Percentiles rank a stretch among this genome's conserved stretches.
phyloP scores from a whole-genome alignment of 2,113 vertebrate species.

The Neotoma lepida region DNA sequence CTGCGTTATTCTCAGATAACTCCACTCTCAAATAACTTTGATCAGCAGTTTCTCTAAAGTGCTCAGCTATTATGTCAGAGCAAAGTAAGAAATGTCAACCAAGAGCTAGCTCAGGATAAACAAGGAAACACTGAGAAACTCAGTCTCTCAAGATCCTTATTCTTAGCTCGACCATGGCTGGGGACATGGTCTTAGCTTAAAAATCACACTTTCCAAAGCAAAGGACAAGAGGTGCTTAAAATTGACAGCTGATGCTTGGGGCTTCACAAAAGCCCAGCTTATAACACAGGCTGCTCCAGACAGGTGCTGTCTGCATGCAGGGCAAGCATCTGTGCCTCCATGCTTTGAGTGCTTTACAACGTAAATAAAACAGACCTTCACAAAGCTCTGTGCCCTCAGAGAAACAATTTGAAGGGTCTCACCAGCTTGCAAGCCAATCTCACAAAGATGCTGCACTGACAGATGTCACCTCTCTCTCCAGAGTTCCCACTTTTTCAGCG shows the following conservation, averaged over 20 bases:
- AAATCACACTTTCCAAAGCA: conserved; percentile 8
- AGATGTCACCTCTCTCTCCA: conserved; percentile 46
- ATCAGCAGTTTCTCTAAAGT: conserved; percentile 7
- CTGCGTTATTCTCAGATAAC: conserved; percentile 37
- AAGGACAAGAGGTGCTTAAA: background rate
- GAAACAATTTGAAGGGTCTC: conserved; percentile 33
- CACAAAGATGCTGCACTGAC: conserved; percentile 26
- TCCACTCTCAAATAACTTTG: background rate
- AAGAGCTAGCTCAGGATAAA: conserved; percentile 48
- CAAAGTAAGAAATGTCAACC: conserved; percentile 29
- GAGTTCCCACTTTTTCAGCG: conserved; percentile 14
- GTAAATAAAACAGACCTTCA: conserved; percentile 15
- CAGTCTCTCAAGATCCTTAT: conserved; percentile 23
- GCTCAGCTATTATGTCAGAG: background rate
- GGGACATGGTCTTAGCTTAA: background rate
- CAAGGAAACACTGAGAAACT: conserved; percentile 14
- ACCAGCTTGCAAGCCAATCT: background rate
- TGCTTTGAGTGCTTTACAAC: background rate
- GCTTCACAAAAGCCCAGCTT: background rate
- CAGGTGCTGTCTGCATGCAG: background rate
- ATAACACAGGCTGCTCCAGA: background rate
- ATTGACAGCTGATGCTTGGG: background rate
- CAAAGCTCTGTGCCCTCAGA: background rate
- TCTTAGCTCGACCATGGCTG: background rate
- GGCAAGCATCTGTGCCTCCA: background rate